phyloP scores from a whole-genome alignment of 2,888 invertebrate genomes.

The Phaedon cochleariae region DNA sequence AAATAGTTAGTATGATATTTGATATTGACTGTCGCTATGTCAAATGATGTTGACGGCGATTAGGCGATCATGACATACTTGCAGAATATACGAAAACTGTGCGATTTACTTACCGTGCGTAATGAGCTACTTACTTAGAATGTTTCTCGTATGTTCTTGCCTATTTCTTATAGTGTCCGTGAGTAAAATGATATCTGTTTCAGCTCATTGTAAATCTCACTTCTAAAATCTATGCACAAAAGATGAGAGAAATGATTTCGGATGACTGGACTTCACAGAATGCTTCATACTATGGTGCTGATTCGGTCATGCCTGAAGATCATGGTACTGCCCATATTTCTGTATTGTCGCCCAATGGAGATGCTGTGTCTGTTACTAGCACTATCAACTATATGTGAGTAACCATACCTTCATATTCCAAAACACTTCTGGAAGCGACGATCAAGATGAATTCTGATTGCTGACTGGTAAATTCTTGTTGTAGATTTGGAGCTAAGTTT shows the following conservation, averaged over 20 bases:
- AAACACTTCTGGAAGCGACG: too few relatives aligned
- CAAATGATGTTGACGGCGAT: too few relatives aligned
- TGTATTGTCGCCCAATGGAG: conserved; percentile 84
- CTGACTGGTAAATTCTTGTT: conserved; percentile 32
- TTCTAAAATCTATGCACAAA: conserved; percentile 66
- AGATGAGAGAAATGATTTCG: conserved; percentile 62
- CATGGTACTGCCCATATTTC: conserved; percentile 93
- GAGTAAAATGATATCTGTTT: conserved; percentile 42
- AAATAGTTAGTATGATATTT: too few relatives aligned
- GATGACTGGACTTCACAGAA: conserved; percentile 72
- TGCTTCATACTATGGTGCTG: conserved; percentile 77
- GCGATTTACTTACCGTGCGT: too few relatives aligned
- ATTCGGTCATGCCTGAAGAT: conserved; percentile 70
- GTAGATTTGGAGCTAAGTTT: conserved; percentile 84
- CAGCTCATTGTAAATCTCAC: conserved; percentile 74
- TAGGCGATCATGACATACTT: too few relatives aligned
- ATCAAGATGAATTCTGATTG: background rate
- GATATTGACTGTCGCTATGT: too few relatives aligned
- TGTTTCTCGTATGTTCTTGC: too few relatives aligned
- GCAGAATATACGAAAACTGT: too few relatives aligned
- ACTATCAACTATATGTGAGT: conserved; percentile 87
- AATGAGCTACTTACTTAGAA: too few relatives aligned
- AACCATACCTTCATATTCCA: background rate
- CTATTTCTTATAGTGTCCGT: too few relatives aligned
- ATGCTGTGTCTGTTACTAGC: conserved; percentile 89